Evolutionary conservation across 2,797 vertebrate genomes (phyloP).

Genomic region (Lates japonicus): DNA sequence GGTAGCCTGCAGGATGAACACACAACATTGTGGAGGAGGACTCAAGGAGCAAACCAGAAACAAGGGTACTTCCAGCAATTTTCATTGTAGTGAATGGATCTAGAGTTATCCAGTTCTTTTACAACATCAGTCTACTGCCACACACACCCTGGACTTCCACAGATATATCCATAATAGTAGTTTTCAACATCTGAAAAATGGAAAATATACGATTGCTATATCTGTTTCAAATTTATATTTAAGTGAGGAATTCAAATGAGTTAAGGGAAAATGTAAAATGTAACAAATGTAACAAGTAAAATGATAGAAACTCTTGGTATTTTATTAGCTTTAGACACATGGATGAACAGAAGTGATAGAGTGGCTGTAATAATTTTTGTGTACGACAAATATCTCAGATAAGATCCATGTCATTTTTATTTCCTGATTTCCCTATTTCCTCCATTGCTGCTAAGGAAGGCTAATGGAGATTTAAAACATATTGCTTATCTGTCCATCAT

Average conservation of each 20-base stretch:
- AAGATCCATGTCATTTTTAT: too few relatives aligned
- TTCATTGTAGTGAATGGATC: neutral
- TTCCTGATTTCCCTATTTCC: neutral
- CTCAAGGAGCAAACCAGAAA: neutral
- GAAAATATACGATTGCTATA: neutral
- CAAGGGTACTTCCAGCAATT: neutral
- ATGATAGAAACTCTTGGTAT: neutral
- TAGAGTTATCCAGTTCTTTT: neutral
- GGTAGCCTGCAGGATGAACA: too few relatives aligned
- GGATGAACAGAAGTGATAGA: neutral
- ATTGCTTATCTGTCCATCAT: neutral
- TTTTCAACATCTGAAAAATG: neutral
- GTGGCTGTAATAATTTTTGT: neutral
- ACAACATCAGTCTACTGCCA: neutral
- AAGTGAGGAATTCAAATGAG: neutral
- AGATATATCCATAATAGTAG: too few relatives aligned
- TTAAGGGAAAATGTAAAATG: too few relatives aligned
- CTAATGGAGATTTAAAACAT: neutral
- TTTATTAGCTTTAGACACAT: neutral
- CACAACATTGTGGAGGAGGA: too few relatives aligned
- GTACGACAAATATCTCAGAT: neutral
- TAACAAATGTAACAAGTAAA: too few relatives aligned
- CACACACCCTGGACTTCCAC: neutral
- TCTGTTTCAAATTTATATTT: too few relatives aligned
- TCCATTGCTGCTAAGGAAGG: neutral